Evolutionary conservation across 2,888 invertebrate genomes (phyloP), one percentile per base, ranked within the genome.

Genomic region (Epinotia bilunana): DNA sequence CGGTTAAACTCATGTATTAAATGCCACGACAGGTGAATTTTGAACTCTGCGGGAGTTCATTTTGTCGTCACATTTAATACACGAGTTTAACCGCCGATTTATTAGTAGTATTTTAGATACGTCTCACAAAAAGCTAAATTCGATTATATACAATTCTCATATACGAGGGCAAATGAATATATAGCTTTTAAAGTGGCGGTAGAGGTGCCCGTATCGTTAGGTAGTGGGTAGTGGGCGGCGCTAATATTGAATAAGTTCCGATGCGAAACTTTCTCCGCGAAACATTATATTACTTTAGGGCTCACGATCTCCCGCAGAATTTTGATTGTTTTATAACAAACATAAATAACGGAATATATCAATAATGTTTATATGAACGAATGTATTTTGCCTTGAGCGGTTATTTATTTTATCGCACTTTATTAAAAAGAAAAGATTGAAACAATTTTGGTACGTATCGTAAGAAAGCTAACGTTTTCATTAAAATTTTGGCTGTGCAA

Each of bases 241-340:
- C 83, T 91, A 90, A 92, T 93, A 93, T 93, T 93, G 90, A 91
- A 92, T 90, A 93, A 93, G 92, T 93, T 93, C 85, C 79, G 86
- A 89, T 91, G 89, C 82, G 78, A 84, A 92, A 93, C 88, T 93
- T 93, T 87, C 86, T 81, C 84, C 84, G 82, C 85, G 88, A 88
- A 92, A 91, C 91, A 93, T 92, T 91, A 91, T 92, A 93, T 93
- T 91, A 89, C 88, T 90, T 91, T 84, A 78, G 82, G 86, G 82
- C 79, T 82, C 83, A 77, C 80, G 86, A 87, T 84, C 87, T 87
- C 87, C 83, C 81, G 81, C 84, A 84, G 91, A 92, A 92, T 92
- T 90, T 90, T 89, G 90, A 92, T 92, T 88, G 86, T 91, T 87
- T 86, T 88, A 88, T 88, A 86, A 86, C 80, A 82, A 78, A 81